Evolutionary conservation across 1,140 invertebrate species (phyloP), one percentile per base, ranked within the genome.

Genomic region (Brachionus rotundiformis): DNA sequence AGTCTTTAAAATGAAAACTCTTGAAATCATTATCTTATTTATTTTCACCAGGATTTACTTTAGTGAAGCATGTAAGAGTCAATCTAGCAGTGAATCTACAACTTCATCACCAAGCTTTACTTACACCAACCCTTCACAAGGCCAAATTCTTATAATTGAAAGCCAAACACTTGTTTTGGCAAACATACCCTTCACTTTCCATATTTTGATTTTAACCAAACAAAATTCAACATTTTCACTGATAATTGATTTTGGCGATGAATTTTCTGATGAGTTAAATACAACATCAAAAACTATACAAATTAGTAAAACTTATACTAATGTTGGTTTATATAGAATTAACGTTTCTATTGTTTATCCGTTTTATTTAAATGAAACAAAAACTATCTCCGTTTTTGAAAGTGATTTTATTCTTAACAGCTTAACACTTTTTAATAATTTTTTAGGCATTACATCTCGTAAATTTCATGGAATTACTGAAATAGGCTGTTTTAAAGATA

Each of bases 231-330:
- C 25, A 29, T 63, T 63, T 7, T 54, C 16, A 19, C 11, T 63
- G n/a, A 13, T 23, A 25, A 63, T 63, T 27, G 25, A 63, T 63
- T 63, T 63, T 63, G 61, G 61, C 29, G 61, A 63, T 63, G 25
- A 33, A 63, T 11, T 11, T 63, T 29, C 29, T 63, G 11, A 23
- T 0, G 13, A 33, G n/a, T 1, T 16, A n/a, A 63, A 63, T 16
- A 63, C 61, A 11, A 63, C 61, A 10, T 1, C n/a, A 11, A 63
- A 29, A 27, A 63, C 25, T 13, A n/a, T 33, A 33, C 0, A 10
- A 63, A 63, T 63, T 1, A 11, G 29, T 23, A 63, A 63, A 63
- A 27, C 13, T 27, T 63, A 63, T 29, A n/a, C 29, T 23, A 11
- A 63, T 27, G 25, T 33, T 63, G 61, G 61, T 63, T 13, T 29